Conservation (phyloP, 2,888 invertebrate species). For the Eupithecia inturbata region DNA sequence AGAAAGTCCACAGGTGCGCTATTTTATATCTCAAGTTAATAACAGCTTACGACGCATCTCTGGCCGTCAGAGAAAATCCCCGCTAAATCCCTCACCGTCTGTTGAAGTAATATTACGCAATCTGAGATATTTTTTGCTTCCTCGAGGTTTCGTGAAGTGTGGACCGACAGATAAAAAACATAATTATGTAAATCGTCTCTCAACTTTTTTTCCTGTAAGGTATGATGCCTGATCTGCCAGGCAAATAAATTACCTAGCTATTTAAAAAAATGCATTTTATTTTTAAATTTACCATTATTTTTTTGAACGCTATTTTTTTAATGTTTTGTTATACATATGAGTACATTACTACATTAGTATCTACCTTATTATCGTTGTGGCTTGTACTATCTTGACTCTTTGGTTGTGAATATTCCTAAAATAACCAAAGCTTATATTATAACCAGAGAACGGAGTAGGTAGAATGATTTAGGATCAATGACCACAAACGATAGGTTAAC, state of each 20-base stretch:
- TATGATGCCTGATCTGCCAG: background rate
- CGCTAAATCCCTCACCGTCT: slow-evolving; percentile 31
- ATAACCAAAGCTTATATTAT: too few species aligned
- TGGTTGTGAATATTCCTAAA: too few species aligned
- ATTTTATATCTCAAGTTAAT: slow-evolving; percentile 26
- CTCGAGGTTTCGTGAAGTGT: slow-evolving; percentile 27
- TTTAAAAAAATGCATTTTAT: background rate
- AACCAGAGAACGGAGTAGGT: too few species aligned
- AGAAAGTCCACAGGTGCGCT: slow-evolving; percentile 2
- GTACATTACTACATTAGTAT: too few species aligned
- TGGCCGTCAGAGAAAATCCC: slow-evolving; percentile 34
- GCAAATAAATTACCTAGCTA: background rate
- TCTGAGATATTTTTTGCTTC: slow-evolving; percentile 36
- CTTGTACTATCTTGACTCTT: too few species aligned
- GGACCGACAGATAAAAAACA: slow-evolving; percentile 42
- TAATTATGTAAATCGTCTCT: slow-evolving; percentile 42
- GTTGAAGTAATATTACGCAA: slow-evolving; percentile 34
- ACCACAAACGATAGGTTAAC: too few species aligned
- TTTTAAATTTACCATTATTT: too few species aligned
- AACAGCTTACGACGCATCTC: slow-evolving; percentile 17
- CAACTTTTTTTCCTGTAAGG: background rate
- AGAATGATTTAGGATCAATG: too few species aligned
- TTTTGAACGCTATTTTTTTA: too few species aligned
- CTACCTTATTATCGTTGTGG: too few species aligned
- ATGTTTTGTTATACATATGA: too few species aligned